These are phyloP conservation scores for Murina feae DNA, from an alignment of 2,113 vertebrate species.

Conservation along the genomic window DNA sequence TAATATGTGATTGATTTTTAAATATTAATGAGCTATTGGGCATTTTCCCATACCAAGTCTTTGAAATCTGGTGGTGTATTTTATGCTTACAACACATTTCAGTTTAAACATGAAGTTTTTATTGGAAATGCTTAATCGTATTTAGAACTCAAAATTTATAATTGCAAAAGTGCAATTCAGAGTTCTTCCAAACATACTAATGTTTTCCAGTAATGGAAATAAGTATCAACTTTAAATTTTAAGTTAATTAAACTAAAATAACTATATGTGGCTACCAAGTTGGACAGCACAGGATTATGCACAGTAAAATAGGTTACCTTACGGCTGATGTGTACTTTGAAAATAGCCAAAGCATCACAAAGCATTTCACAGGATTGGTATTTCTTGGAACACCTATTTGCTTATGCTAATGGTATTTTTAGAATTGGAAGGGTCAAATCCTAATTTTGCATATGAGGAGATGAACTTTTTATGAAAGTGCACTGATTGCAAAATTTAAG, in stretches of 20 bases:
- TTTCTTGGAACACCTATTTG: background rate
- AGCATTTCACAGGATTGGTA: background rate
- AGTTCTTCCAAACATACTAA: background rate
- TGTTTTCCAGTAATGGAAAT: slow-evolving; percentile 6
- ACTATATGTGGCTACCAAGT: background rate
- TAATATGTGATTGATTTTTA: slow-evolving; percentile 29
- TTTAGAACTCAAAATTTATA: slow-evolving; percentile 42
- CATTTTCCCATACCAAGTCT: background rate
- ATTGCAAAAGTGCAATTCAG: slow-evolving; percentile 1
- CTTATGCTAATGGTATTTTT: background rate
- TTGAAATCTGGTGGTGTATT: slow-evolving; percentile 38
- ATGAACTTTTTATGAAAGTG: background rate
- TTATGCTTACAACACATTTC: slow-evolving; percentile 17
- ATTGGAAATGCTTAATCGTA: slow-evolving; percentile 18
- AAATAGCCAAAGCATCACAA: background rate
- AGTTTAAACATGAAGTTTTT: slow-evolving; percentile 39
- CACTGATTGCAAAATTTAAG: slow-evolving; percentile 16
- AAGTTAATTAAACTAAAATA: slow-evolving; percentile 8
- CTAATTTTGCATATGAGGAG: slow-evolving; percentile 2
- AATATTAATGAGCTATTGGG: background rate
- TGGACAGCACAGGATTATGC: background rate
- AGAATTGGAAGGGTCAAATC: background rate
- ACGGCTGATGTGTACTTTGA: background rate
- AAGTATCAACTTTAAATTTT: background rate
- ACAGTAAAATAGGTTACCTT: background rate